Conservation (phyloP, 2,113 vertebrate genomes). For the Falco punctatus region DNA sequence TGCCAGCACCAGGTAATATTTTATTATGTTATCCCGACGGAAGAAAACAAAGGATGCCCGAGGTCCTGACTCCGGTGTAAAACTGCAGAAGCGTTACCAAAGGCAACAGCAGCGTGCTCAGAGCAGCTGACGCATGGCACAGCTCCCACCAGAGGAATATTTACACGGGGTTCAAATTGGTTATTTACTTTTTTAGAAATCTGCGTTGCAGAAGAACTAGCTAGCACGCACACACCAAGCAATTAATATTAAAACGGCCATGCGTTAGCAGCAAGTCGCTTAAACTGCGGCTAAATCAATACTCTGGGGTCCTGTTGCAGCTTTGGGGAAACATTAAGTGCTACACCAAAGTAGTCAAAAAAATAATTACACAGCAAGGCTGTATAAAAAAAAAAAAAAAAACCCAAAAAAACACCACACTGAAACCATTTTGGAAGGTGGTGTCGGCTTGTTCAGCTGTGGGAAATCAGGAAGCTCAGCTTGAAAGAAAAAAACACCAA, state of each 20-base stretch:
- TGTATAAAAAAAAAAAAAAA: background rate
- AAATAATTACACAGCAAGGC: constrained; percentile 48
- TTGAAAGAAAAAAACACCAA: background rate
- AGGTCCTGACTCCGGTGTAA: constrained; percentile 48
- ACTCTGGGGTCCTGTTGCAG: constrained; percentile 62
- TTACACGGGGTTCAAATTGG: constrained; percentile 9
- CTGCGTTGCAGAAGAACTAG: background rate
- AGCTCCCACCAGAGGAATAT: constrained; percentile 45
- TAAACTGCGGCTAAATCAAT: constrained; percentile 54
- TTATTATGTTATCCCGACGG: constrained; percentile 33
- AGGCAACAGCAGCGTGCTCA: background rate
- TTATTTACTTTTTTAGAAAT: constrained; percentile 71
- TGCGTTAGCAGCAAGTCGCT: background rate
- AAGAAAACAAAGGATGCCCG: constrained; percentile 59
- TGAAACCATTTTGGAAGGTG: background rate
- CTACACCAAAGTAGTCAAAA: constrained; percentile 46
- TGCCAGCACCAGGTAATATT: constrained; percentile 43
- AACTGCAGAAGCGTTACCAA: constrained; percentile 26
- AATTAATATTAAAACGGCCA: constrained; percentile 55
- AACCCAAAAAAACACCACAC: background rate
- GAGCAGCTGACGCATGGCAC: constrained; percentile 3
- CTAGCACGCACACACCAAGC: constrained; percentile 31
- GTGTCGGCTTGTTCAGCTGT: fast-evolving
- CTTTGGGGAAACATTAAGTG: constrained; percentile 73
- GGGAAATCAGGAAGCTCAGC: background rate